These are phyloP conservation scores for Limnephilus rhombicus DNA, from an alignment of 2,888 invertebrate species.

Conservation along the genomic window DNA sequence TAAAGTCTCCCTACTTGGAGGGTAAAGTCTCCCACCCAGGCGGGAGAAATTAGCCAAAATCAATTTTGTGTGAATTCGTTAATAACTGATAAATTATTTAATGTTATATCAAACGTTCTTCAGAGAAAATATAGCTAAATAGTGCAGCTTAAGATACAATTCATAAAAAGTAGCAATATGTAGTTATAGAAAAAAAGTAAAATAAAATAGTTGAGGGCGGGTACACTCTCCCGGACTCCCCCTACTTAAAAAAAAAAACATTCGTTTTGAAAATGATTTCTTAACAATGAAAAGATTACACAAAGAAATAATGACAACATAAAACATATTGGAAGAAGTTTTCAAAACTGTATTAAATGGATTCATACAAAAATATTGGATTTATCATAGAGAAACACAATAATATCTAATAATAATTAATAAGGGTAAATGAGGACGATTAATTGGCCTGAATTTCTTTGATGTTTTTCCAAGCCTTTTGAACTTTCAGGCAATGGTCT, in stretches of 20 bases:
- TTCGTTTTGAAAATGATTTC: not conserved
- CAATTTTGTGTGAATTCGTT: no score
- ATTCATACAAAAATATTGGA: not conserved
- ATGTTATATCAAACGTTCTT: no score
- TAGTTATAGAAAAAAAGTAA: no score
- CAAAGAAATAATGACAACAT: not conserved
- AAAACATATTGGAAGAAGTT: not conserved
- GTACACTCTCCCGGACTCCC: no score
- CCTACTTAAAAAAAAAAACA: not conserved
- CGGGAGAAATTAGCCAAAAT: no score
- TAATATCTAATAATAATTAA: not conserved
- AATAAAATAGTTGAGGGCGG: no score
- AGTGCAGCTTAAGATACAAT: no score
- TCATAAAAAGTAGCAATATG: no score
- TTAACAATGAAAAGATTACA: not conserved
- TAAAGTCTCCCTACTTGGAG: no score
- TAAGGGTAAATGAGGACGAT: not conserved
- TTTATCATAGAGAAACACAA: constrained; percentile 5
- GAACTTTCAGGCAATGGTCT: constrained; percentile 81
- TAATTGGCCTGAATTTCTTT: constrained; percentile 36
- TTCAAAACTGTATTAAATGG: not conserved
- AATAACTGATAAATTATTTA: no score
- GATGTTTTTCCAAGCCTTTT: constrained; percentile 76
- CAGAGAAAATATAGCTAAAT: no score
- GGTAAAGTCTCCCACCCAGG: no score